These are phyloP conservation scores for Drosophila serrata DNA, from an alignment of 1,140 invertebrate species.

Conservation along the genomic window DNA sequence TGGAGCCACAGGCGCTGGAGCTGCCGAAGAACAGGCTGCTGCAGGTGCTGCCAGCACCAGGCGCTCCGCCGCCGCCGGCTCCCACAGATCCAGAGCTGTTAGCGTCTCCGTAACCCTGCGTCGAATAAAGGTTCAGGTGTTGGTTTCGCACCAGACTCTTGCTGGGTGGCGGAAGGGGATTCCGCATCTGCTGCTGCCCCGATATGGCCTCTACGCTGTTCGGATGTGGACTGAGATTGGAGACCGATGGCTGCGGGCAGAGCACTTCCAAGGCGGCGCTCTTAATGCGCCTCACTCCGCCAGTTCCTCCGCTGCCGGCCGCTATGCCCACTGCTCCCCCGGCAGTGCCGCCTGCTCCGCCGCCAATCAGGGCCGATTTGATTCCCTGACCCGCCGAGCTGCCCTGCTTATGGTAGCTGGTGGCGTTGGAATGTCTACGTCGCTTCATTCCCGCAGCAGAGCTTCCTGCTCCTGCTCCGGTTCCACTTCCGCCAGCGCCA, in stretches of 20 bases:
- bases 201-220: slow-evolving; percentile 90
- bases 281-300: slow-evolving; percentile 87
- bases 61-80: slow-evolving; percentile 29
- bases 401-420: slow-evolving; percentile 67
- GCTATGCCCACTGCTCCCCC: slow-evolving; percentile 7
- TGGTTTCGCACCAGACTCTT: slow-evolving; percentile 89
- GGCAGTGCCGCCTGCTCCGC: slow-evolving; percentile 44
- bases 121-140: slow-evolving; percentile 88
- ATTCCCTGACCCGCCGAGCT: slow-evolving; percentile 30
- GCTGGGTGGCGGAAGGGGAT: slow-evolving; percentile 88
- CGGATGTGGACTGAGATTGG: slow-evolving; percentile 88
- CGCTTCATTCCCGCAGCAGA: slow-evolving; percentile 67
- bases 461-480: slow-evolving; percentile 15
- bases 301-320: slow-evolving; percentile 9
- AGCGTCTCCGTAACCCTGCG: slow-evolving; percentile 52
- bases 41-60: slow-evolving; percentile 51
- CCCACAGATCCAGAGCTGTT: background rate
- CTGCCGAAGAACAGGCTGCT: slow-evolving; percentile 89
- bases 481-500: background rate
- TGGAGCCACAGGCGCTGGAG: slow-evolving; percentile 86
- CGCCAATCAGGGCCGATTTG: slow-evolving; percentile 43
- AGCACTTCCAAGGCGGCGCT: slow-evolving; percentile 89
- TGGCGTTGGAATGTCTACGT: slow-evolving; percentile 89
- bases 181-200: slow-evolving; percentile 87
- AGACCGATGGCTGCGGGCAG: slow-evolving; percentile 88